These are phyloP conservation scores for Ophioderma brevispina DNA, from an alignment of 35 echinoderm and acorn worm species.

Conservation along the genomic window DNA sequence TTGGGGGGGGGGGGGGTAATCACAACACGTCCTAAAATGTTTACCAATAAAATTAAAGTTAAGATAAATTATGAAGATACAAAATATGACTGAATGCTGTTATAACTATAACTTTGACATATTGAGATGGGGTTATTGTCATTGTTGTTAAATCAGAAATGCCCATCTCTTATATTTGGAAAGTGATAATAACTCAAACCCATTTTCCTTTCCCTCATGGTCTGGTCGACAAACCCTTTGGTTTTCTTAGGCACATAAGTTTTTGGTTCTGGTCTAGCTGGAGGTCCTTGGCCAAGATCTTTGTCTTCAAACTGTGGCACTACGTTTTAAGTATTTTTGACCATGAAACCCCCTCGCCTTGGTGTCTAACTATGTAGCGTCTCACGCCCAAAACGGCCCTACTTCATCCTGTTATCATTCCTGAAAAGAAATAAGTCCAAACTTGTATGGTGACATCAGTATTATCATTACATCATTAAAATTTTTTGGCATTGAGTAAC, in stretches of 20 bases:
- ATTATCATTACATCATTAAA: too few relatives aligned
- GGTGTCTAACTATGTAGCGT: slow-evolving; percentile 78
- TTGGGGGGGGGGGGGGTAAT: too few relatives aligned
- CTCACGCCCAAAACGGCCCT: slow-evolving; percentile 90
- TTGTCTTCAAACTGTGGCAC: slow-evolving; percentile 91
- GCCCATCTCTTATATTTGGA: too few relatives aligned
- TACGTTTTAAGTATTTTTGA: slow-evolving; percentile 93
- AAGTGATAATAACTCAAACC: slow-evolving; percentile 93
- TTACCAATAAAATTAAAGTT: too few relatives aligned
- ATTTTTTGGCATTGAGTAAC: too few relatives aligned
- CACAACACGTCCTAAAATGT: too few relatives aligned
- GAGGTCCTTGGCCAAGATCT: slow-evolving; percentile 75
- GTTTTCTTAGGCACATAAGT: slow-evolving; percentile 97
- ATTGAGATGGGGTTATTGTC: too few relatives aligned
- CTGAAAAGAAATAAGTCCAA: background rate
- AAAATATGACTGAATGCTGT: too few relatives aligned
- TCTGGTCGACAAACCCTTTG: slow-evolving; percentile 98
- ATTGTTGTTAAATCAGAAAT: too few relatives aligned
- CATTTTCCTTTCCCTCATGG: slow-evolving; percentile 94
- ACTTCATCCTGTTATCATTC: slow-evolving; percentile 84
- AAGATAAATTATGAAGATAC: too few relatives aligned
- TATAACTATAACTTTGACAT: too few relatives aligned
- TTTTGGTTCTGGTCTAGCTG: slow-evolving; percentile 84
- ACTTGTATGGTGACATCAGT: too few relatives aligned
- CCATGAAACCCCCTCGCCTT: slow-evolving; percentile 71